Evolutionary conservation across 2,888 invertebrate genomes (phyloP).

Genomic region (Xestia rhomboidea): DNA sequence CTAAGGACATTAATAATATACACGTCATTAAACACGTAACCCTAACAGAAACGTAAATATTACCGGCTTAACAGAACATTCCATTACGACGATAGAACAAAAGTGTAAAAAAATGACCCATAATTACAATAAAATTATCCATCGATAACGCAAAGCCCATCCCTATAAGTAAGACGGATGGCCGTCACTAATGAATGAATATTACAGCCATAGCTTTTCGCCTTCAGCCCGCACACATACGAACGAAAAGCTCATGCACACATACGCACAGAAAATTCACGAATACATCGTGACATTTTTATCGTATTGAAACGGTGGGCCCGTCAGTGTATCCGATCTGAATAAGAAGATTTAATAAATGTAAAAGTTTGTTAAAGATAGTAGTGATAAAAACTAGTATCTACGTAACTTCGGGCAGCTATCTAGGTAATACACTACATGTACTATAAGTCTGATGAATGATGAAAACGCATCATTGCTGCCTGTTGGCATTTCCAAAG

Average conservation of each 20-base stretch:
- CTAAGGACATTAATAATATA: neutral
- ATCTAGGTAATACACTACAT: too few species aligned
- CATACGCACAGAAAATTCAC: constrained; percentile 35
- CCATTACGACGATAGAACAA: neutral
- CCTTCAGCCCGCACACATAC: constrained; percentile 53
- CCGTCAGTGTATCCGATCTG: constrained; percentile 5
- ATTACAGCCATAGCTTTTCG: constrained; percentile 62
- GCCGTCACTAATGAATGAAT: constrained; percentile 68
- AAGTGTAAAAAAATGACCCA: constrained; percentile 13
- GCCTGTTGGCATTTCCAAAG: neutral
- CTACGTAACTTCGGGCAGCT: neutral
- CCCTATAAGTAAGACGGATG: constrained; percentile 61
- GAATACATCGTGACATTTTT: constrained; percentile 33
- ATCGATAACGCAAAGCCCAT: constrained; percentile 59
- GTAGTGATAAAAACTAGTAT: neutral
- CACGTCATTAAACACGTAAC: too few species aligned
- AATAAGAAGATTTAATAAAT: neutral
- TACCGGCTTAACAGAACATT: neutral
- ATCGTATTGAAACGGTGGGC: constrained; percentile 19
- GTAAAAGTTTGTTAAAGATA: neutral
- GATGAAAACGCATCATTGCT: neutral
- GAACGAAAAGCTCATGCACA: constrained; percentile 20
- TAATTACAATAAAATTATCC: constrained; percentile 20
- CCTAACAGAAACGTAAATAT: neutral
- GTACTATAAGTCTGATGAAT: neutral